These are phyloP conservation scores for Ornithoptera alexandrae DNA, from an alignment of 2,888 invertebrate genomes.

Conservation along the genomic window DNA sequence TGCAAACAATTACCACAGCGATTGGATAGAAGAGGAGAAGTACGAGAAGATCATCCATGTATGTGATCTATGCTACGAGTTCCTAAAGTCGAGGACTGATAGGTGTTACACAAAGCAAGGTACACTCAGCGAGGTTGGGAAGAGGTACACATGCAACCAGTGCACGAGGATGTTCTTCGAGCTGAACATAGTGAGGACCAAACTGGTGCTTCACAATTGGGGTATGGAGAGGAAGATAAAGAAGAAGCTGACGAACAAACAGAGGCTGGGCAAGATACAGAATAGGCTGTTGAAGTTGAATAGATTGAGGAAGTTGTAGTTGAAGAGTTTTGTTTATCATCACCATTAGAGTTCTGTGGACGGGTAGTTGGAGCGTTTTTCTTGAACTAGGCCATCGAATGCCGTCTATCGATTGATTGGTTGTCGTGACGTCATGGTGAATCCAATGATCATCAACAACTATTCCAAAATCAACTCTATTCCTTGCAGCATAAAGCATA, in stretches of 20 bases:
- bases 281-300: conserved; percentile 36
- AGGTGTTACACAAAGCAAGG: conserved; percentile 19
- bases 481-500: too few relatives aligned
- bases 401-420: too few relatives aligned
- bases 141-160: conserved; percentile 24
- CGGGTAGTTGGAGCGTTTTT: too few relatives aligned
- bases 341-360: background rate
- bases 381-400: too few relatives aligned
- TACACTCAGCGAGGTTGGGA: conserved; percentile 17
- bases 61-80: conserved; percentile 30
- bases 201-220: background rate
- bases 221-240: background rate
- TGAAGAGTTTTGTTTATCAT: conserved; percentile 29
- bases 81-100: conserved; percentile 15
- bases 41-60: conserved; percentile 21
- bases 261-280: conserved; percentile 36
- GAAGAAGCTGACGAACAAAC: conserved; percentile 32
- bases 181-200: conserved; percentile 28
- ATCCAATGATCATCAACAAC: too few relatives aligned
- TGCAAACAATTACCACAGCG: conserved; percentile 31
- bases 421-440: too few relatives aligned
- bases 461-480: too few relatives aligned
- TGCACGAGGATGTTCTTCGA: conserved; percentile 32
- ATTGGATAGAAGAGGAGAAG: background rate
- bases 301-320: conserved; percentile 34